phyloP scores from a whole-genome alignment of 2,797 vertebrate species.

The Rousettus madagascariensis region DNA sequence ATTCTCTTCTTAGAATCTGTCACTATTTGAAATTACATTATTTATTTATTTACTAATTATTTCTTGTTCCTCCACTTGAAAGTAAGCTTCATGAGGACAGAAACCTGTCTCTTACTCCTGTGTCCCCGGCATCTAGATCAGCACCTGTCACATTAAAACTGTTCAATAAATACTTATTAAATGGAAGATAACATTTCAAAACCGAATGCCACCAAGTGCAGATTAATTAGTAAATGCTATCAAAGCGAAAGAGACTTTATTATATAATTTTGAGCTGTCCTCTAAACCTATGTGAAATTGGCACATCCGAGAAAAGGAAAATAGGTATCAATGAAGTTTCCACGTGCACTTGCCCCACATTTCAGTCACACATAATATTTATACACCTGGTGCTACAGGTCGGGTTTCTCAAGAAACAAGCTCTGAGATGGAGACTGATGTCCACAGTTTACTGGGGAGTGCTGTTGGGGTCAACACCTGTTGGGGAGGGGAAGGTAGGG shows the following conservation, averaged over 20 bases:
- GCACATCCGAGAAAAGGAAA: background rate
- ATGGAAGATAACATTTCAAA: background rate
- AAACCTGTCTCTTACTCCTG: background rate
- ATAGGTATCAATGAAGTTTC: background rate
- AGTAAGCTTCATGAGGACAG: background rate
- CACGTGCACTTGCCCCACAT: no score
- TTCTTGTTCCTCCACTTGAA: background rate
- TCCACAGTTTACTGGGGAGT: background rate
- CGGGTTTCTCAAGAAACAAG: background rate
- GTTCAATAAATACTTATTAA: background rate
- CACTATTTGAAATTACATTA: background rate
- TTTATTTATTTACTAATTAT: background rate
- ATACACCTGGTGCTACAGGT: background rate
- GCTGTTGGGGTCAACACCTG: background rate
- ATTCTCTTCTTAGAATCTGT: background rate
- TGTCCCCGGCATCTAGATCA: background rate
- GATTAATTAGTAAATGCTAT: background rate
- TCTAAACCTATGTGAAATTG: background rate
- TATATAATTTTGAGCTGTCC: background rate
- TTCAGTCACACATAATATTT: background rate
- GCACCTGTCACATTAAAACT: background rate
- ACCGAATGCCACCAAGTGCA: background rate
- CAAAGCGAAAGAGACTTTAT: background rate
- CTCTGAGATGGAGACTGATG: background rate
- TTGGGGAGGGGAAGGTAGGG: fast-evolving